Evolutionary conservation across 2,888 invertebrate genomes (phyloP).

Genomic region (Arge pagana): DNA sequence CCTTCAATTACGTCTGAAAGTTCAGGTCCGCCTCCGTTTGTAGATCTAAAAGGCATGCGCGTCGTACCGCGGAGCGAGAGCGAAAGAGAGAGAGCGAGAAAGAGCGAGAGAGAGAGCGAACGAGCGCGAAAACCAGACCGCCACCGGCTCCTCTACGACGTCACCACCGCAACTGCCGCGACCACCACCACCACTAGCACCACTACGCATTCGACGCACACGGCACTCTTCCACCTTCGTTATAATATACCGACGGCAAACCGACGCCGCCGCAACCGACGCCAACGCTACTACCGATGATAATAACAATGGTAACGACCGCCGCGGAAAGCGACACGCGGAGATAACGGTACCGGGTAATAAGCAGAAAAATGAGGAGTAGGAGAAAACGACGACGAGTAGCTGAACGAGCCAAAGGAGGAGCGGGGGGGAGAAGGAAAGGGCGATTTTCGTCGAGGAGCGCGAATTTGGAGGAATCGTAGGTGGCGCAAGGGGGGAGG

Average conservation of each 20-base stretch:
- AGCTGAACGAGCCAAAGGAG: constrained; percentile 5
- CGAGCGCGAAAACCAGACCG: too few relatives aligned
- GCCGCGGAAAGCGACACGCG: constrained; percentile 3
- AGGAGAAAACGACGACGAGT: not conserved
- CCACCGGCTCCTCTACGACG: too few relatives aligned
- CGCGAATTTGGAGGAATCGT: constrained; percentile 44
- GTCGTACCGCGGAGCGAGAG: too few relatives aligned
- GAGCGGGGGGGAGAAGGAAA: constrained; percentile 2
- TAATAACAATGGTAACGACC: constrained; percentile 10
- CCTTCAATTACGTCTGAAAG: constrained; percentile 21
- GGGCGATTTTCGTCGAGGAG: constrained; percentile 30
- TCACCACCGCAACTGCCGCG: not conserved
- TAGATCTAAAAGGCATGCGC: constrained; percentile 20
- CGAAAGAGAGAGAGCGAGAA: too few relatives aligned
- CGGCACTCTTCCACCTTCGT: too few relatives aligned
- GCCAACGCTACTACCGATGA: not conserved
- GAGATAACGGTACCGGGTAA: constrained; percentile 14
- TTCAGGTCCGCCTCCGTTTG: constrained; percentile 20
- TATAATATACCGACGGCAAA: not conserved
- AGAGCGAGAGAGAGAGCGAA: too few relatives aligned
- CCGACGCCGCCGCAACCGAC: not conserved
- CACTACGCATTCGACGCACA: too few relatives aligned
- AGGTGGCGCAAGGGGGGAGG: constrained; percentile 36
- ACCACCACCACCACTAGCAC: not conserved
- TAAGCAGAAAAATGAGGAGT: constrained; percentile 1